Evolutionary conservation across 1,140 invertebrate species (phyloP), one percentile per base, ranked within the genome.

Genomic region (Trypoxylus dichotomus): DNA sequence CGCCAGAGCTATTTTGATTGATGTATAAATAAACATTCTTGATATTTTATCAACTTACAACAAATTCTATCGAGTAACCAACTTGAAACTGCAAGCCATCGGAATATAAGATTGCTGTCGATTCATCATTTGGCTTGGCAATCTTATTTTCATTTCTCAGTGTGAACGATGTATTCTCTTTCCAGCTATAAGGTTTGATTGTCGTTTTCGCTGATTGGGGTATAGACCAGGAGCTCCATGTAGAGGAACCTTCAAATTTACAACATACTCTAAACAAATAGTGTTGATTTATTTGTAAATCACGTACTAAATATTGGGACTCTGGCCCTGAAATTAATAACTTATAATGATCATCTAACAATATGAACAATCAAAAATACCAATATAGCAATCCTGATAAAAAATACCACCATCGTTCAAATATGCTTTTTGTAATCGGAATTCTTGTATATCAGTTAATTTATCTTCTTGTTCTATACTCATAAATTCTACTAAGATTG

Each of bases 261-360:
- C 83, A 84, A 78, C 82, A 80, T 15, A 84, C 82, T 63, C 83
- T 76, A 78, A 83, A 84, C 15, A 82, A 81, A 80, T 84, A 84
- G 27, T 76, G 58, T 77, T 84, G 78, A 68, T 79, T 80, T 29
- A 79, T 74, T 74, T 77, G 71, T 29, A 84, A 73, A 77, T 83
- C 83, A 74, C 82, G 81, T 8, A 81, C 75, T 32, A 84, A 79
- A 79, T 74, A 82, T 63, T 84, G 81, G 10, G 77, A 77, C n/a
- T 84, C 82, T 60, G 78, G 11, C 47, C 83, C 83, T 83, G 54
- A 8, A 79, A 63, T 74, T 10, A 58, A 73, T 13, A 78, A 71
- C 15, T 75, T 63, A 76, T 21, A 76, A 8, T 78, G 32, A 63
- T 3, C 19, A 11, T 37, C 25, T 15, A 73, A 73, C 21, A 58